phyloP scores from a whole-genome alignment of 2,888 invertebrate genomes.

The Sicus ferrugineus region DNA sequence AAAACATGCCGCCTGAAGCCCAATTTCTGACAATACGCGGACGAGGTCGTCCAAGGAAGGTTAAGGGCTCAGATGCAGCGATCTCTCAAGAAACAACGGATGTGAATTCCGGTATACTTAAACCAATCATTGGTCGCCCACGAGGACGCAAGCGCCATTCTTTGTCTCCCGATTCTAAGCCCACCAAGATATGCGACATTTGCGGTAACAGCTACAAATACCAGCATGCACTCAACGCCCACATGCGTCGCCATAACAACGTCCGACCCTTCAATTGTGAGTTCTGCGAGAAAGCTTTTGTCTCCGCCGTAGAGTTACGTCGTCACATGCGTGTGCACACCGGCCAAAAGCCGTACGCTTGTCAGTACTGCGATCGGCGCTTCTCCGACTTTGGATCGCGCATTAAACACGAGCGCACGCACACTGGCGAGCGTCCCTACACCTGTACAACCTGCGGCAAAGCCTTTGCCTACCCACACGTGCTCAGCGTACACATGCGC shows the following conservation, averaged over 20 bases:
- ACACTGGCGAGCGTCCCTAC: slow-evolving; percentile 63
- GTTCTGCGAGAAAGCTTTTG: slow-evolving; percentile 62
- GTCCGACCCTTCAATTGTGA: slow-evolving; percentile 60
- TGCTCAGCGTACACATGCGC: slow-evolving; percentile 58
- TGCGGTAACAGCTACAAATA: slow-evolving; percentile 64
- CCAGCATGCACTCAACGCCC: slow-evolving; percentile 61
- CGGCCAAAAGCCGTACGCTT: slow-evolving; percentile 63
- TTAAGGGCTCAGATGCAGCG: neutral
- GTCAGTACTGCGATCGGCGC: slow-evolving; percentile 59
- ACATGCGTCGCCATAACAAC: slow-evolving; percentile 63
- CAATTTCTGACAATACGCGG: slow-evolving; percentile 32
- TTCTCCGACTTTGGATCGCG: slow-evolving; percentile 65
- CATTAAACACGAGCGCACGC: slow-evolving; percentile 64
- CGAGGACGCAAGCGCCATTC: slow-evolving; percentile 36
- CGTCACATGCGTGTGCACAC: slow-evolving; percentile 64
- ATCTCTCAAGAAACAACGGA: neutral
- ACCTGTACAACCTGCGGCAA: slow-evolving; percentile 59
- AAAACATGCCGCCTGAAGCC: neutral
- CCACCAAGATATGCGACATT: slow-evolving; percentile 61
- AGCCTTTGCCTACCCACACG: slow-evolving; percentile 62
- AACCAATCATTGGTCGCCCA: slow-evolving; percentile 2
- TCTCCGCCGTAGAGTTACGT: slow-evolving; percentile 61
- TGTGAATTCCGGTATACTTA: neutral
- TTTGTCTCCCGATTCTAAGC: slow-evolving; percentile 40
- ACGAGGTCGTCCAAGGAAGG: slow-evolving; percentile 40